Base-by-base conservation (phyloP, 2,113 vertebrate species). In the Beaufortia kweichowensis region DNA sequence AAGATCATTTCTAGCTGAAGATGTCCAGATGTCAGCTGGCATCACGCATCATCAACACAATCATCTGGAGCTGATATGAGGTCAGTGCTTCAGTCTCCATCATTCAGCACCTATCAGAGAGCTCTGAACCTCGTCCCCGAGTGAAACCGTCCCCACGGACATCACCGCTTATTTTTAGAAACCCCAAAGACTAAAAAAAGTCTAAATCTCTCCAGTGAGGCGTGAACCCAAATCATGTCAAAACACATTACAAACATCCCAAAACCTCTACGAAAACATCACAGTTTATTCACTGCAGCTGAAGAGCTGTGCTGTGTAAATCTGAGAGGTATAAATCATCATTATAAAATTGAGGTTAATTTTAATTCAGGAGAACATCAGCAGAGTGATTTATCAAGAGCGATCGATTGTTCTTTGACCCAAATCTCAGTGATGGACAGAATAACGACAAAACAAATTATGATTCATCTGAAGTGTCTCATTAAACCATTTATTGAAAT, bases 101-200 rank as follows among this genome's bases (percentile, higher is more conserved):
- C 41, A 46, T 55, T 69, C 31, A 71, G 53, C 68, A 59, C 4
- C 65, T 31, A 68, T 68, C 48, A 68, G 65, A 68, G 65, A 50
- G 65, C 64, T 67, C 64, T 53, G 7, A 53, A 53, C 6, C 19
- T 21, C 19, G 2, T 21, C n/a, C 7, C 48, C 19, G 43, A 46
- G 43, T 46, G 15, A 46, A 46, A 70, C 8, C 33, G 5, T 71
- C 68, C 68, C 35, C 33, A 11, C 21, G 68, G 68, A 59, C 68
- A n/a, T 23, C 31, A 7, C 3, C 12, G 2, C 8, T 41, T 39
- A 50, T 57, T 71, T 59, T 57, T 57, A 71, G 68, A 26, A 71
- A 24, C 68, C 53, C 7, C 31, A 10, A 12, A 2, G 2, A 19
- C 68, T 71, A 71, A 71, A 59, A 55, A 15, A 56, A 71, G 23